Percentiles rank a stretch among this genome's conserved stretches.
These are phyloP conservation scores for Riparia riparia DNA, from an alignment of 2,113 vertebrate genomes.

Conservation along the genomic window DNA sequence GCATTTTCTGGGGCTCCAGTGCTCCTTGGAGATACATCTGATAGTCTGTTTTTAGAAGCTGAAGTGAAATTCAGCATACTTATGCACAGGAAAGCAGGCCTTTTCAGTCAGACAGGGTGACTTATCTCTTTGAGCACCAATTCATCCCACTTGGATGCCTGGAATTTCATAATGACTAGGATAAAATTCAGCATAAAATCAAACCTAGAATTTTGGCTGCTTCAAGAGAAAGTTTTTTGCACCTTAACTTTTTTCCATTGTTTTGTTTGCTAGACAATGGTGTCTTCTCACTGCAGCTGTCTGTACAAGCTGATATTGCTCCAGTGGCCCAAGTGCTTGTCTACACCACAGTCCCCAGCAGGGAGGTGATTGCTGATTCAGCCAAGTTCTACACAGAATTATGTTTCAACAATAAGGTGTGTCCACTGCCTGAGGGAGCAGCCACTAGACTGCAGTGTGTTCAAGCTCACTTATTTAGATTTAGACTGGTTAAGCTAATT, in stretches of 20 bases:
- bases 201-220: neutral
- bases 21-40: neutral
- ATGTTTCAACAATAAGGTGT: slow-evolving; percentile 88
- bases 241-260: neutral
- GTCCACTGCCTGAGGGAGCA: neutral
- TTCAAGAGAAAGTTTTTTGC: neutral
- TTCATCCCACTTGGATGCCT: neutral
- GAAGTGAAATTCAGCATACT: neutral
- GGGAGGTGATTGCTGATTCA: slow-evolving; percentile 85
- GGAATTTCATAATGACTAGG: neutral
- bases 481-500: neutral
- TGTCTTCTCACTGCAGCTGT: slow-evolving; percentile 66
- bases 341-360: slow-evolving; percentile 78
- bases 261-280: slow-evolving; percentile 71
- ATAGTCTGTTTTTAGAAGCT: neutral
- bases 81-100: neutral
- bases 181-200: neutral
- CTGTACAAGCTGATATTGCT: slow-evolving; percentile 68
- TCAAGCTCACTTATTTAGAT: neutral
- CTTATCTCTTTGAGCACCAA: neutral
- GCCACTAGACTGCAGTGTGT: neutral
- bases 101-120: neutral
- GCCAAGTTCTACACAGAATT: slow-evolving; percentile 74
- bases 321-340: slow-evolving; percentile 84
- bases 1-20: neutral